Base-by-base conservation (phyloP, 2,797 vertebrate species). In the Bradypodion ventrale region DNA sequence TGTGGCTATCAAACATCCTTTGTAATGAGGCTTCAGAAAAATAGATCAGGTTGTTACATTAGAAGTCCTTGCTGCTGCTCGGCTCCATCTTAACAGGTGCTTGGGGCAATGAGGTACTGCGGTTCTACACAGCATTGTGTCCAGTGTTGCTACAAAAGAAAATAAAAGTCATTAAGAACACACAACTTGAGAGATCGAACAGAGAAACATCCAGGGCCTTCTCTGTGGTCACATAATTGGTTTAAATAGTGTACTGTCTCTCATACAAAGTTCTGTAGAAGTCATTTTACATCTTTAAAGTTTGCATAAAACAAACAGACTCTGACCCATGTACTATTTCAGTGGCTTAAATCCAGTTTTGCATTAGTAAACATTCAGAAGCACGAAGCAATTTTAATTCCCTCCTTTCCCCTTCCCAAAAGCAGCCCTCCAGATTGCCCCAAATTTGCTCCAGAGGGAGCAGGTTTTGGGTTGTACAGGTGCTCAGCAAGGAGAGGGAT, bases 61-160 rank as follows among this genome's bases (percentile, higher is more conserved):
- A 75, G n/a, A 42, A 19, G 42, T 77, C 68, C 59, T 44, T 66
- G 74, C 80, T 84, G 59, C 74, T 87, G 73, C 77, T 84, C 81
- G 80, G 75, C 60, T 78, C 69, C 60, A 79, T 83, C 78, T 44
- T 77, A 76, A 70, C 19, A 76, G 78, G 73, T 52, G 59, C 49
- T 83, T 65, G 60, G 78, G 78, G 73, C 78, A 81, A 81, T 84
- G 86, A 87, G 86, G 86, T 87, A 87, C 82, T 87, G 82, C 84
- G 82, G 82, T 84, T 75, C 73, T 78, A 80, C n/a, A 83, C 46
- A 80, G 66, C 68, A 29, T n/a, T 65, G 77, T 52, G 69, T 87
- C 83, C 72, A 70, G 78, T 42, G 37, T 63, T 76, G 19, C 78
- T 84, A 56, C 59, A 81, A 84, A 78, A 59, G n/a, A 78, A 87